Evolutionary conservation across 2,113 vertebrate species (phyloP).

Genomic region (Colius striatus): DNA sequence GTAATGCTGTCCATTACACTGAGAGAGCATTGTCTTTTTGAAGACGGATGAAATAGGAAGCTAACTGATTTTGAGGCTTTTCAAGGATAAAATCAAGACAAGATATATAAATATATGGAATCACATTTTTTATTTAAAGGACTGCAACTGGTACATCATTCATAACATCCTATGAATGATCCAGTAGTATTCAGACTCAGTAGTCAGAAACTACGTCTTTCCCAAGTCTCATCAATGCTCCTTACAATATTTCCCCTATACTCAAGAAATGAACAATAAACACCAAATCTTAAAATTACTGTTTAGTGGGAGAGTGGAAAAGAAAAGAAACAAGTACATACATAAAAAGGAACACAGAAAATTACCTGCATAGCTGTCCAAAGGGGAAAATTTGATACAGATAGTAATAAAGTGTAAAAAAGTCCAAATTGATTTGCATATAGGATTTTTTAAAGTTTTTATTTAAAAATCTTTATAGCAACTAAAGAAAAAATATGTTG

Average conservation of each 20-base stretch:
- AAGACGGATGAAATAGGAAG: neutral
- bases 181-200: neutral
- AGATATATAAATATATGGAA: neutral
- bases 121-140: neutral
- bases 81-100: neutral
- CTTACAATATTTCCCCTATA: neutral
- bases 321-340: neutral
- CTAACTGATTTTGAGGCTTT: neutral
- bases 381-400: neutral
- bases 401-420: neutral
- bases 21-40: neutral
- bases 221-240: neutral
- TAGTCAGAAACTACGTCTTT: neutral
- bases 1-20: neutral
- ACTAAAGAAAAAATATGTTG: too few relatives aligned
- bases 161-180: neutral
- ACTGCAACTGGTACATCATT: neutral
- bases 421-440: neutral
- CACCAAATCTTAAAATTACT: neutral
- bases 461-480: neutral
- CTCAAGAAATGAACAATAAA: neutral
- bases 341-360: neutral
- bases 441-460: neutral
- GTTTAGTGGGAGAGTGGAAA: neutral
- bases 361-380: neutral